Evolutionary conservation across 2,797 vertebrate genomes (phyloP).

Genomic region (Adrianichthys oophorus): DNA sequence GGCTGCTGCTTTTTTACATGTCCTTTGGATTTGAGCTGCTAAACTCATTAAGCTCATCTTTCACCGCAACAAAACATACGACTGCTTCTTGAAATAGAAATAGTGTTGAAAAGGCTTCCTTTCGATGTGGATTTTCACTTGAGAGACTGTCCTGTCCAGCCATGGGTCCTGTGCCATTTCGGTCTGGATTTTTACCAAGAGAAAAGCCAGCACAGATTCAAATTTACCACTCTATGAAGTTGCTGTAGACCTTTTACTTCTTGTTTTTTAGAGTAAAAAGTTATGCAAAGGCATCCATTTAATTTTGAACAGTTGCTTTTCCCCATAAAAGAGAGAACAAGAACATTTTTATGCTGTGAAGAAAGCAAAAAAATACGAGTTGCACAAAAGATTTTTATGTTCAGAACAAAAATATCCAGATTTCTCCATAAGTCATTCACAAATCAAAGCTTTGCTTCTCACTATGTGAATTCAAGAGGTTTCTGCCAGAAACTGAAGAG

Average conservation of each 20-base stretch:
- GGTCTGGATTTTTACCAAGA: constrained; percentile 29
- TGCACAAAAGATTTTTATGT: not conserved
- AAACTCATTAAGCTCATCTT: constrained; percentile 54
- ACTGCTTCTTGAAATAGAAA: constrained; percentile 55
- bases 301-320: constrained; percentile 55
- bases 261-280: constrained; percentile 37
- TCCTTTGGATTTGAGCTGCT: constrained; percentile 48
- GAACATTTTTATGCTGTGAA: constrained; percentile 16
- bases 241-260: not conserved
- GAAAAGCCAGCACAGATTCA: not conserved
- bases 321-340: constrained; percentile 30
- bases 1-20: constrained; percentile 6
- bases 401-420: not conserved
- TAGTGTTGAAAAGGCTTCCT: constrained; percentile 28
- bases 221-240: constrained; percentile 13
- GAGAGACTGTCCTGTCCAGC: constrained; percentile 15
- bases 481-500: constrained; percentile 15
- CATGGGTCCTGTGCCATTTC: not conserved
- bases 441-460: constrained; percentile 16
- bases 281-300: constrained; percentile 39
- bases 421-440: constrained; percentile 12
- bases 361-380: constrained; percentile 15
- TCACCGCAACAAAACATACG: constrained; percentile 31
- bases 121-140: constrained; percentile 54
- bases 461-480: constrained; percentile 9